Evolutionary conservation across 2,797 vertebrate genomes (phyloP), one percentile per base, ranked within the genome.

Genomic region (Lepus oiostolus): DNA sequence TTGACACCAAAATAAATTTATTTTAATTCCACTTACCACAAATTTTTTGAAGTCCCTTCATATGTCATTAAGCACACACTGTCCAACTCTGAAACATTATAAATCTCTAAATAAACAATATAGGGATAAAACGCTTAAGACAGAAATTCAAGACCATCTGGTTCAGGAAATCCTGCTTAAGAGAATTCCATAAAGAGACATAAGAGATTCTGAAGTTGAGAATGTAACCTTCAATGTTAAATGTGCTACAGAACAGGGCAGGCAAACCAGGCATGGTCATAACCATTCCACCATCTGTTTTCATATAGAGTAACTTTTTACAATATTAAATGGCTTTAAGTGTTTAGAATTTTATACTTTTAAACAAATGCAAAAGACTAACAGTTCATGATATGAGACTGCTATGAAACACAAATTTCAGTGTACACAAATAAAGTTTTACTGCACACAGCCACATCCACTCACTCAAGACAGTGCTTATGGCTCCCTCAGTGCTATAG

Each of bases 81-180:
- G 24, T 91, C 47, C 54, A 83, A 65, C 17, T 91, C 38, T 54
- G 47, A 74, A 93, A 90, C 22, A 58, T 1, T 74, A 9, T 80
- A 94, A 77, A 89, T 70, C 47, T 67, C 21, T 52, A 63, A 83
- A 86, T 13, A 91, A 47, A 60, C 38, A 94, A 85, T 28, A 83
- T 2, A 76, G 4, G 22, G 38, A 95, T 42, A 35, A 94, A 93
- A 89, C n/a, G 58, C 52, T 52, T 71, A 93, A 42, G n/a, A 62
- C 42, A 94, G 38, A 93, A 88, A 93, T 77, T 91, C 72, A n/a
- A 47, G 35, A 88, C 19, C 30, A 2, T 71, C 62, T 60, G 42
- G 80, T 72, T 93, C 75, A 93, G 21, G n/a, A 91, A 91, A 94
- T 86, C 22, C 68, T 88, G 24, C 54, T 81, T 82, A 54, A 88